Evolutionary conservation across 2,797 vertebrate species (phyloP).

Genomic region (Centroberyx gerrardi): DNA sequence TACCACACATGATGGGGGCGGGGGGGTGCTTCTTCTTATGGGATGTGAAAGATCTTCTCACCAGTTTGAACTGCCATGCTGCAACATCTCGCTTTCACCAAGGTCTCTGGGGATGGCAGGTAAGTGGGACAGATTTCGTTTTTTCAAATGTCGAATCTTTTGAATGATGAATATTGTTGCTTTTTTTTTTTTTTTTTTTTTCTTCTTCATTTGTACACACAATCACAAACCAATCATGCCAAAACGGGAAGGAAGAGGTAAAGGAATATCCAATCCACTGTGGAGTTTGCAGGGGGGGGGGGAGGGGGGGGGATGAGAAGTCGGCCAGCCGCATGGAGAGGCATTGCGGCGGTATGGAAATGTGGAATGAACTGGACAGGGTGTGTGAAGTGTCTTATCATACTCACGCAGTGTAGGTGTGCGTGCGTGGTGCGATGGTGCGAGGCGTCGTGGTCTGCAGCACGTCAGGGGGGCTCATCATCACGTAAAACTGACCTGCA

Average conservation of each 20-base stretch:
- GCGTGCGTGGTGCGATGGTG: slow-evolving; percentile 92
- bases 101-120: slow-evolving; percentile 88
- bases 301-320: slow-evolving; percentile 18
- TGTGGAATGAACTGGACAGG: not conserved
- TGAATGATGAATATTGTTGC: slow-evolving; percentile 41
- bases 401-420: slow-evolving; percentile 92
- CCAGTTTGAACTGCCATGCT: slow-evolving; percentile 86
- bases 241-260: slow-evolving; percentile 23
- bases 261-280: slow-evolving; percentile 23
- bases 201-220: slow-evolving; percentile 50
- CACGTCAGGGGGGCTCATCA: slow-evolving; percentile 95
- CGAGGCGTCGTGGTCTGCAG: slow-evolving; percentile 90
- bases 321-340: slow-evolving; percentile 18
- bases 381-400: not conserved
- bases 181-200: slow-evolving; percentile 10
- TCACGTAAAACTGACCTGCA: slow-evolving; percentile 94
- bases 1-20: slow-evolving; percentile 54
- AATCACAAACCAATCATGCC: slow-evolving; percentile 62
- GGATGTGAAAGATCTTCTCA: slow-evolving; percentile 83
- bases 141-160: slow-evolving; percentile 67
- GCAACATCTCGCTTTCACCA: slow-evolving; percentile 86
- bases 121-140: slow-evolving; percentile 83
- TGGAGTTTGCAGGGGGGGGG: slow-evolving; percentile 17
- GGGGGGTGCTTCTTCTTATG: not conserved
- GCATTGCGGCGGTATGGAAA: slow-evolving; percentile 27